Conservation (phyloP, 2,888 invertebrate species). For the Temnothorax rugatulus region DNA sequence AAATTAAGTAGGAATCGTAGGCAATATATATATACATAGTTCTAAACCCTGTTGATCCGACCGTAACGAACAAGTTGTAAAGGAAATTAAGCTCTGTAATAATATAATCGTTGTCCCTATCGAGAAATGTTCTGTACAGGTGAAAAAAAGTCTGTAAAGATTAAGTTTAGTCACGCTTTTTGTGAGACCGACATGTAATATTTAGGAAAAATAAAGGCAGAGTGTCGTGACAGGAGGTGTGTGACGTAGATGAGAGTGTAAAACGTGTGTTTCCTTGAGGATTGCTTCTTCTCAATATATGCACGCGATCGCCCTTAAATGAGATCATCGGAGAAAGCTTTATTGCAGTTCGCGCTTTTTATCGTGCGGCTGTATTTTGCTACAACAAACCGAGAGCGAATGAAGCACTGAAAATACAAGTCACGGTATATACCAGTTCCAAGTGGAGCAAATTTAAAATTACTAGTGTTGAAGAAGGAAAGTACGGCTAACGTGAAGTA, state of each 20-base stretch:
- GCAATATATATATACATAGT: conserved; percentile 27
- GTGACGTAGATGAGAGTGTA: conserved; percentile 1
- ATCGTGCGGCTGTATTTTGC: conserved; percentile 3
- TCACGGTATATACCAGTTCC: not conserved
- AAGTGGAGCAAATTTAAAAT: not conserved
- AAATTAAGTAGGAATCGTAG: conserved; percentile 50
- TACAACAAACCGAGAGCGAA: not conserved
- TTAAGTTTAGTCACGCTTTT: conserved; percentile 52
- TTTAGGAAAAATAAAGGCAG: conserved; percentile 5
- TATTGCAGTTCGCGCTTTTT: conserved; percentile 30
- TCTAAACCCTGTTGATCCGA: conserved; percentile 62
- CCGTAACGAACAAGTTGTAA: conserved; percentile 61
- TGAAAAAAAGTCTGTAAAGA: conserved; percentile 64
- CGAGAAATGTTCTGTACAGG: conserved; percentile 70
- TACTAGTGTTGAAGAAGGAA: not conserved
- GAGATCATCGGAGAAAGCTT: conserved; percentile 23
- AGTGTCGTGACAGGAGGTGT: not conserved
- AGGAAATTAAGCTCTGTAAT: conserved; percentile 57
- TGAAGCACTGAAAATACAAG: conserved; percentile 7
- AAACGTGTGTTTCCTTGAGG: conserved; percentile 3
- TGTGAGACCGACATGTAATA: conserved; percentile 39
- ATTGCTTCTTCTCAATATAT: conserved; percentile 32
- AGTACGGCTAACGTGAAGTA: not conserved
- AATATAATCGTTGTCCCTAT: conserved; percentile 64
- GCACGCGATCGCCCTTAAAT: conserved; percentile 38